Percentiles rank a stretch among this genome's conserved stretches.
Conservation (phyloP, 2,888 invertebrate species). For the Drosophila atripex region DNA sequence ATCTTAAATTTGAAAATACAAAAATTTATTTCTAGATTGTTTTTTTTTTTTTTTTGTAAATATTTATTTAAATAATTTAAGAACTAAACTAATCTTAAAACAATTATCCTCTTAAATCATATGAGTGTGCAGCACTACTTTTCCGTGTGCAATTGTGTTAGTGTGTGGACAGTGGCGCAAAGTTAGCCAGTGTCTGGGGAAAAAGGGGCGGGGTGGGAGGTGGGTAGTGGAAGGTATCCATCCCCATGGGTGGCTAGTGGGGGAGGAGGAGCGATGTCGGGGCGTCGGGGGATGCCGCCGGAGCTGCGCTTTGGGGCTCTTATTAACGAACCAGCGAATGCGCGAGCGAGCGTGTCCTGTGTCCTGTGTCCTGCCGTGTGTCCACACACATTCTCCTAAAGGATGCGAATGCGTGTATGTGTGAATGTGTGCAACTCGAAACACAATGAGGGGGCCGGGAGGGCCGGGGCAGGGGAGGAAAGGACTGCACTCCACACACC, state of each 20-base stretch:
- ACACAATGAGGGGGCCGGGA: slow-evolving; percentile 65
- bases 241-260: slow-evolving; percentile 3
- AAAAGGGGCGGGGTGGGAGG: slow-evolving; percentile 5
- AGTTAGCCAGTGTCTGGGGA: slow-evolving; percentile 62
- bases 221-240: slow-evolving; percentile 7
- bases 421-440: slow-evolving; percentile 28
- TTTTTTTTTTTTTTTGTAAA: background rate
- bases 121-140: background rate
- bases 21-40: too few relatives aligned
- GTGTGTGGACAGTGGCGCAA: slow-evolving; percentile 72
- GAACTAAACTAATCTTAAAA: background rate
- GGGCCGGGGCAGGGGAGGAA: background rate
- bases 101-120: background rate
- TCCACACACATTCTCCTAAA: slow-evolving; percentile 48
- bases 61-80: background rate
- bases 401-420: slow-evolving; percentile 7
- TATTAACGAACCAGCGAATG: slow-evolving; percentile 77
- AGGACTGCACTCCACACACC: slow-evolving; percentile 56
- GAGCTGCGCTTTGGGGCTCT: slow-evolving; percentile 61
- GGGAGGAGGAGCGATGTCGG: slow-evolving; percentile 4
- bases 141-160: slow-evolving; percentile 14
- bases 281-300: slow-evolving; percentile 27
- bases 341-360: slow-evolving; percentile 55
- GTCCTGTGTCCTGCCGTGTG: slow-evolving; percentile 57
- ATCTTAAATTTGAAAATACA: too few relatives aligned